Base-by-base conservation (phyloP, 1,140 invertebrate species). In the Drosophila tani region DNA sequence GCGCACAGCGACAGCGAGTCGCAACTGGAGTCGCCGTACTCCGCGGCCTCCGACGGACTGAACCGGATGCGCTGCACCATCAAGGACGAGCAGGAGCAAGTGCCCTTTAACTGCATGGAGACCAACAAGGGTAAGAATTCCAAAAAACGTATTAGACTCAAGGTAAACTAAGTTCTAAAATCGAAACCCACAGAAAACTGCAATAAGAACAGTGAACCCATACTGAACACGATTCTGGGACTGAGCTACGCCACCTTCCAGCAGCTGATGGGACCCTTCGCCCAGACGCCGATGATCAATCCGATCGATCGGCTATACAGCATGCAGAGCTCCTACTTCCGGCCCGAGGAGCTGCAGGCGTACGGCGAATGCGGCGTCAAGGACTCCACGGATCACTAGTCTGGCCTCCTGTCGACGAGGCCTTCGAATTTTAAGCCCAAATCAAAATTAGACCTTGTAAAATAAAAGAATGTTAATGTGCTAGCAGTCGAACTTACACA, bases 291-390 rank as follows among this genome's bases (percentile, higher is more conserved):
- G 2, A 81, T 94, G 59, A 92, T 94, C 32, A 95, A 95, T 90
- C 95, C 95, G 4, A 95, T 95, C 63, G 95, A 95, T 92, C 93
- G 95, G 29, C 90, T 95, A 1, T 95, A 95, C 70, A 95, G 95
- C 41, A 95, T 95, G 95, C 95, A 95, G 81, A 95, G 93, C 75
- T 95, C 94, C 4, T 95, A 95, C 80, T 95, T 95, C 92, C 94
- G 95, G 64, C 94, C 93, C 9, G 94, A 95, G 58, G 94, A 95
- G 40, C 57, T 92, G 55, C 77, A 75, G n/a, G 65, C 84, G 50
- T 92, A 90, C 35, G 73, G 80, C 8, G 91, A 91, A 29, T 91
- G 90, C 65, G 91, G 83, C 40, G 66, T 71, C 81, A 91, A 91
- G 78, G 90, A 91, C 32, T 29, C 82, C 38, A 75, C 90, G 81